Conservation (phyloP, 2,888 invertebrate species). For the Eledona agricola region DNA sequence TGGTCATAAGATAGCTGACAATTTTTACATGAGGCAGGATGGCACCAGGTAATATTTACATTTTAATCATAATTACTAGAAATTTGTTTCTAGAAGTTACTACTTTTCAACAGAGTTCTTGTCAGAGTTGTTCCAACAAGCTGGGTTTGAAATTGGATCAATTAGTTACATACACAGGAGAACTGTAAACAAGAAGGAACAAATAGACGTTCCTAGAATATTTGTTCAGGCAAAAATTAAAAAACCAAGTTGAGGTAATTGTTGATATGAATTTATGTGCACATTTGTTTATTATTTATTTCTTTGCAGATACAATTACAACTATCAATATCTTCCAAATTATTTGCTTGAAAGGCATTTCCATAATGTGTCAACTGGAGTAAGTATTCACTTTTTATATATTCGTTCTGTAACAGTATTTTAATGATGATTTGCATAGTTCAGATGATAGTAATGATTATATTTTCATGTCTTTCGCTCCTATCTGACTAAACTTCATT, state of each 20-base stretch:
- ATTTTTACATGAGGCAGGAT: conserved; percentile 96
- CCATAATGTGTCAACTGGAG: too few species aligned
- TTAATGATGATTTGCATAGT: conserved; percentile 57
- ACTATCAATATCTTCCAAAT: too few species aligned
- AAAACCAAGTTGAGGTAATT: conserved; percentile 36
- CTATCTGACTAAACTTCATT: conserved; percentile 63
- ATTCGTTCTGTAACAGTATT: too few species aligned
- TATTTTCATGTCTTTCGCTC: conserved; percentile 64
- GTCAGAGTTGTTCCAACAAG: conserved; percentile 68
- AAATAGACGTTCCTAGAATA: conserved; percentile 87
- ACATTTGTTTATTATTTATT: too few species aligned
- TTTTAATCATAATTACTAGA: neutral
- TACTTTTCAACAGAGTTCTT: conserved; percentile 82
- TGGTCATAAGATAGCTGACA: conserved; percentile 90
- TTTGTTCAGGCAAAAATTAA: conserved; percentile 91
- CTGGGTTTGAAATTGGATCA: conserved; percentile 75
- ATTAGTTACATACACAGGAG: conserved; percentile 85
- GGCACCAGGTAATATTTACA: conserved; percentile 77
- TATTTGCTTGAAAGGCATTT: too few species aligned
- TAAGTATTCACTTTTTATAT: too few species aligned
- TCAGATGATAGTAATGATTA: conserved; percentile 56
- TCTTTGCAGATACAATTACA: too few species aligned
- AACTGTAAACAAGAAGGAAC: conserved; percentile 93
- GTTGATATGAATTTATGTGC: too few species aligned
- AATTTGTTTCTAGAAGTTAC: conserved; percentile 70